Conservation (phyloP, 1,140 invertebrate genomes). For the Diplogasteroides magnus region DNA sequence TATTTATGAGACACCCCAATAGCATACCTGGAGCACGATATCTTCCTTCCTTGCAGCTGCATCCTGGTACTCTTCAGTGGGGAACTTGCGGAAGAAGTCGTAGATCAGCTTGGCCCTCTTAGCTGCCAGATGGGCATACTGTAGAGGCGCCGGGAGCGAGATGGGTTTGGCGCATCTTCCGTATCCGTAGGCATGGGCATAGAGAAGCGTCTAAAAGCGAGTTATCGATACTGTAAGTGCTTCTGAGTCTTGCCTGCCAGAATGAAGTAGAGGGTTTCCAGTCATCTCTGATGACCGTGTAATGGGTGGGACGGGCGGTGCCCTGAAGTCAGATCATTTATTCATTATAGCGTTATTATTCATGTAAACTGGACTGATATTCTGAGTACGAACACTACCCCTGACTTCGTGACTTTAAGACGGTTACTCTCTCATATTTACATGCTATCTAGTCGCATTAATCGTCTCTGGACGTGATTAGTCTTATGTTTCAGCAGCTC, state of each 20-base stretch:
- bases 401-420: too few relatives aligned
- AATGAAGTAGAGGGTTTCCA: not conserved
- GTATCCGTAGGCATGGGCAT: not conserved
- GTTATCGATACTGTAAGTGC: not conserved
- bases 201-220: not conserved
- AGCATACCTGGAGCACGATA: too few relatives aligned
- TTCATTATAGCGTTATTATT: too few relatives aligned
- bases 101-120: not conserved
- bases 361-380: too few relatives aligned
- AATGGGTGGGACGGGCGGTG: not conserved
- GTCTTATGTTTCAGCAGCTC: too few relatives aligned
- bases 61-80: too few relatives aligned
- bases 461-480: too few relatives aligned
- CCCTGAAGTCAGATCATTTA: not conserved
- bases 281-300: not conserved
- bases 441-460: too few relatives aligned
- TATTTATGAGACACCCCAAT: too few relatives aligned
- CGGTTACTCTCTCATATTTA: too few relatives aligned
- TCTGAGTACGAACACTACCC: too few relatives aligned
- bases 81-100: not conserved
- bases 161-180: not conserved
- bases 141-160: not conserved
- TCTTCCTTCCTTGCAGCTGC: too few relatives aligned
- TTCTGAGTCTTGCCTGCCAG: not conserved
- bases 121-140: not conserved